Evolutionary conservation across 2,888 invertebrate genomes (phyloP).

Genomic region (Rhaphigaster nebulosa): DNA sequence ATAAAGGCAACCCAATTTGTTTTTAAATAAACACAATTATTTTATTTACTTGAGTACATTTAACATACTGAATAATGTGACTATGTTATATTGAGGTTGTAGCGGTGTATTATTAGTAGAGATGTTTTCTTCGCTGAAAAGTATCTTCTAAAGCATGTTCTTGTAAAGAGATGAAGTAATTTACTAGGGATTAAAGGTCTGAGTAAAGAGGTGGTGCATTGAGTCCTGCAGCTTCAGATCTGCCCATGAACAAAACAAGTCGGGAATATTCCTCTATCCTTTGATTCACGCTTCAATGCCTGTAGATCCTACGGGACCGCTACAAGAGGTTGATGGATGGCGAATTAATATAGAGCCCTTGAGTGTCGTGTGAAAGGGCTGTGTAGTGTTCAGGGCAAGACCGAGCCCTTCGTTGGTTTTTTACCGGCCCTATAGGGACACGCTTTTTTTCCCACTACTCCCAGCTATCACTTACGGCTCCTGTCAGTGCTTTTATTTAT

Average conservation of each 20-base stretch:
- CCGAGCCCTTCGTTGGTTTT: neutral
- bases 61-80: too few species aligned
- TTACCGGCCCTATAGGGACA: slow-evolving; percentile 10
- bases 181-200: neutral
- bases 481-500: slow-evolving; percentile 37
- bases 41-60: too few species aligned
- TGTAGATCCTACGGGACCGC: neutral
- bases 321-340: slow-evolving; percentile 2
- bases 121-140: too few species aligned
- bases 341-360: neutral
- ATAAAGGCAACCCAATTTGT: too few species aligned
- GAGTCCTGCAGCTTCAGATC: neutral
- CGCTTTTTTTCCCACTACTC: slow-evolving; percentile 12
- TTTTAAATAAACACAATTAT: too few species aligned
- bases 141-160: too few species aligned
- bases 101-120: too few species aligned
- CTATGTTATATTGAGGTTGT: too few species aligned
- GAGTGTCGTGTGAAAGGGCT: neutral
- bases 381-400: neutral
- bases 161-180: too few species aligned
- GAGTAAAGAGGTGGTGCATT: neutral
- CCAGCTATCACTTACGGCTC: neutral
- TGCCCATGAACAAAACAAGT: neutral
- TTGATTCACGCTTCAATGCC: neutral
- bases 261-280: neutral